Evolutionary conservation across 2,113 vertebrate species (phyloP).

Genomic region (Brachypodius melanocephalos): DNA sequence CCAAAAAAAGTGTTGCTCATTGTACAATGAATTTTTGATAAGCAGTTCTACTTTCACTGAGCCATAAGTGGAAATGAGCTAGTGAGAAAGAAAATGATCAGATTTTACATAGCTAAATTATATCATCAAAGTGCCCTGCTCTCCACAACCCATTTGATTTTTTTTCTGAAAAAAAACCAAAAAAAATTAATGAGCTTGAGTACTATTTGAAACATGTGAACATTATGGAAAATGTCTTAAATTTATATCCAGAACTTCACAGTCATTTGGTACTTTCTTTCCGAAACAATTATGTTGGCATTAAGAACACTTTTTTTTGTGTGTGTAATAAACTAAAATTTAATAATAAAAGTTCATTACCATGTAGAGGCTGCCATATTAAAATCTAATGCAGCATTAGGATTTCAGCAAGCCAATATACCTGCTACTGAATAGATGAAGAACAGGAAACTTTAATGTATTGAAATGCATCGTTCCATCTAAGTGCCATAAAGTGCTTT

Average conservation of each 20-base stretch:
- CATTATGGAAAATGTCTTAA: not conserved
- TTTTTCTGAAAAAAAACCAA: not conserved
- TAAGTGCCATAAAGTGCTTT: not conserved
- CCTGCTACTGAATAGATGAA: not conserved
- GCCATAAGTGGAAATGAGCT: not conserved
- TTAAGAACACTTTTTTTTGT: not conserved
- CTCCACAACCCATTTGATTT: not conserved
- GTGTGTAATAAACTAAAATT: not conserved
- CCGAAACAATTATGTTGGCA: not conserved
- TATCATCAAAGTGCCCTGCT: not conserved
- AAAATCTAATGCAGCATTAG: not conserved
- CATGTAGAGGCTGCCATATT: not conserved
- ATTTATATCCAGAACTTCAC: not conserved
- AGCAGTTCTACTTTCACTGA: not conserved
- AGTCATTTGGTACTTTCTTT: not conserved
- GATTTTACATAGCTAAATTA: slow-evolving; percentile 16
- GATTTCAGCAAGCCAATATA: not conserved
- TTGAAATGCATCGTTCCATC: not conserved
- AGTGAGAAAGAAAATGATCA: slow-evolving; percentile 8
- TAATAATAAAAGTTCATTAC: not conserved
- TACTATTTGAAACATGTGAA: not conserved
- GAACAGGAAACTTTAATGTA: not conserved
- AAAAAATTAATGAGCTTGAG: not conserved
- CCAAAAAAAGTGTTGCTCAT: slow-evolving; percentile 4
- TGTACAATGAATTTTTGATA: slow-evolving; percentile 15